Conservation (phyloP, 92 coral and sea anemone species). For the Paragorgia papillata region DNA sequence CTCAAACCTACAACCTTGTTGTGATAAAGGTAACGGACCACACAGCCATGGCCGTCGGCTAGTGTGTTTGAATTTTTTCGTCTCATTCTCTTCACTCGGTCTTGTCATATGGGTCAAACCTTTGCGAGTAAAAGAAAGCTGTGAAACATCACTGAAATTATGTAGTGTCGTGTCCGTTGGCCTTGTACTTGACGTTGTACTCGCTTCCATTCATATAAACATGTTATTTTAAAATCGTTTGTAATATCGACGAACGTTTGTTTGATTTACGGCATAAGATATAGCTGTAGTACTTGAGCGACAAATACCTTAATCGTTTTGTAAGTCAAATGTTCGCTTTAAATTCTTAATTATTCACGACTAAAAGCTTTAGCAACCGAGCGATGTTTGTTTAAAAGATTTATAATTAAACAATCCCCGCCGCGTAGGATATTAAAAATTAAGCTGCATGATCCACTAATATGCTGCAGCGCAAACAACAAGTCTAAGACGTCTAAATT, state of each 20-base stretch:
- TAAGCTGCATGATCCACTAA: constrained; percentile 14
- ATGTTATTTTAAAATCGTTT: too few relatives aligned
- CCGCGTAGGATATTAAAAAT: constrained; percentile 10
- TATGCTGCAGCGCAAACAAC: constrained; percentile 6
- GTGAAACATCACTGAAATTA: constrained; percentile 25
- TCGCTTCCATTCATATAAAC: too few relatives aligned
- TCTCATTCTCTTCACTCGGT: neutral
- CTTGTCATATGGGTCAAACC: neutral
- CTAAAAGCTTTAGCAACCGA: neutral
- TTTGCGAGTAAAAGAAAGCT: constrained; percentile 12
- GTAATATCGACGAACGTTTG: too few relatives aligned
- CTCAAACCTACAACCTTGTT: constrained; percentile 88
- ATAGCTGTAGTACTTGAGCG: too few relatives aligned
- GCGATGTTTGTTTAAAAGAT: constrained; percentile 22
- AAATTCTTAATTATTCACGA: too few relatives aligned
- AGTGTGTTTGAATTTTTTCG: neutral
- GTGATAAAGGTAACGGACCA: constrained; percentile 89
- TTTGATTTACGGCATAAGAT: too few relatives aligned
- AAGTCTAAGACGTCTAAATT: neutral
- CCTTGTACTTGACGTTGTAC: too few relatives aligned
- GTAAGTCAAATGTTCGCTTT: too few relatives aligned
- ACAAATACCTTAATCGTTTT: too few relatives aligned
- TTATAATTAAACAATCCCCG: neutral
- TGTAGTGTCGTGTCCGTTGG: neutral
- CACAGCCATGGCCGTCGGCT: constrained; percentile 70